Conservation (phyloP, 2,888 invertebrate genomes). For the Rotaria sp. region DNA sequence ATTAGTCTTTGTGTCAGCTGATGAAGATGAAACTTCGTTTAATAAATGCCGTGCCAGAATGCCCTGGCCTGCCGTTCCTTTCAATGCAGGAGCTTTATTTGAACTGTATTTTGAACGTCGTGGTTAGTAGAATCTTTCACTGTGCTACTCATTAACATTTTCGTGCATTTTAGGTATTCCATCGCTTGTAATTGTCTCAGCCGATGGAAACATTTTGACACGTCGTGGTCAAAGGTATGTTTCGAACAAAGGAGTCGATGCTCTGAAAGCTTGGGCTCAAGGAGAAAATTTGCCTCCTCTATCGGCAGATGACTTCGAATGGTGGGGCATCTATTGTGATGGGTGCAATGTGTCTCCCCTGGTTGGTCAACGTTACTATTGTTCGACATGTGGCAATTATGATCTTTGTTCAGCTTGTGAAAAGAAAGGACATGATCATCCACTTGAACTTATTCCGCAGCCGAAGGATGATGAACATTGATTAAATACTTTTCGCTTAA, state of each 20-base stretch:
- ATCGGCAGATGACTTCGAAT: not conserved
- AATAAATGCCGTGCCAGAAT: not conserved
- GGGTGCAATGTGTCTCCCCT: not conserved
- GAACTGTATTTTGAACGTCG: not conserved
- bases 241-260: not conserved
- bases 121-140: not conserved
- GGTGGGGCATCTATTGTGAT: not conserved
- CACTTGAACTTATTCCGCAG: not conserved
- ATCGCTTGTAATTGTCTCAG: not conserved
- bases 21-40: not conserved
- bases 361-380: not conserved
- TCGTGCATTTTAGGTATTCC: not conserved
- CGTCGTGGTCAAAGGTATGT: not conserved
- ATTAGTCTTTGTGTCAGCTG: not conserved
- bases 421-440: conserved; percentile 9
- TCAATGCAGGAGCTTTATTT: not conserved
- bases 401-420: not conserved
- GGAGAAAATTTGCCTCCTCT: not conserved
- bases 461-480: not conserved
- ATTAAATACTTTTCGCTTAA: no score
- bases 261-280: not conserved
- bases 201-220: not conserved
- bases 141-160: not conserved
- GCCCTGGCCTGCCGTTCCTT: not conserved
- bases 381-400: not conserved